Percentiles rank a stretch among this genome's conserved stretches.
phyloP scores from a whole-genome alignment of 2,797 vertebrate species.

The Pipistrellus nathusii region DNA sequence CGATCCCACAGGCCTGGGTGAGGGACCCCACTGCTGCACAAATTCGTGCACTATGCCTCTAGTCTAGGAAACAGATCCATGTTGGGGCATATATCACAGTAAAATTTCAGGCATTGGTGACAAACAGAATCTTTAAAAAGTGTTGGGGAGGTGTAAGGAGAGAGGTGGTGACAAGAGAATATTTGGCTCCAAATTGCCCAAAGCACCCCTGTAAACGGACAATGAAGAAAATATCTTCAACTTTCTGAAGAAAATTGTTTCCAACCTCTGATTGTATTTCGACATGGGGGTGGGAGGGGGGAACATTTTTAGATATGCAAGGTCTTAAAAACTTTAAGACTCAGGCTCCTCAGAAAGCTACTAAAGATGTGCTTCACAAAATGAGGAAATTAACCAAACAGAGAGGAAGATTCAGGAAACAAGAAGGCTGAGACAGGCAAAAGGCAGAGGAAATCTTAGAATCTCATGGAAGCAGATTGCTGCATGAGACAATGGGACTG shows the following conservation, averaged over 20 bases:
- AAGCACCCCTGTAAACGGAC: neutral
- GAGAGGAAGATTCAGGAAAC: conserved; percentile 58
- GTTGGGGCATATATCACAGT: neutral
- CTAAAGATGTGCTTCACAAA: conserved; percentile 56
- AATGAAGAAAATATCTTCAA: neutral
- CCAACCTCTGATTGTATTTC: conserved; percentile 7
- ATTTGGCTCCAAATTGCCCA: conserved; percentile 2
- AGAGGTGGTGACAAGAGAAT: neutral
- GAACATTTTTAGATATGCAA: conserved; percentile 5
- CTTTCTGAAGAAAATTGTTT: conserved; percentile 52
- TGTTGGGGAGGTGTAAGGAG: neutral
- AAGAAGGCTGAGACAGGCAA: neutral
- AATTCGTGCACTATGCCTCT: too few relatives aligned
- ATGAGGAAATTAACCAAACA: conserved; percentile 66
- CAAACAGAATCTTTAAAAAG: neutral
- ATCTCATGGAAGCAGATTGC: neutral
- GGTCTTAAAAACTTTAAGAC: conserved; percentile 21
- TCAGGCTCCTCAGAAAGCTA: conserved; percentile 43
- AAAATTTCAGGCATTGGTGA: neutral
- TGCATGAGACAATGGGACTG: neutral
- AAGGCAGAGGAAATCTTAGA: conserved; percentile 14
- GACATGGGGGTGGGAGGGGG: neutral
- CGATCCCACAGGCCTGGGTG: too few relatives aligned
- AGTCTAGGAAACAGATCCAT: neutral
- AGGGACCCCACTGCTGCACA: too few relatives aligned